Conservation (phyloP, 2,888 invertebrate genomes). For the Antheraea assamensis region DNA sequence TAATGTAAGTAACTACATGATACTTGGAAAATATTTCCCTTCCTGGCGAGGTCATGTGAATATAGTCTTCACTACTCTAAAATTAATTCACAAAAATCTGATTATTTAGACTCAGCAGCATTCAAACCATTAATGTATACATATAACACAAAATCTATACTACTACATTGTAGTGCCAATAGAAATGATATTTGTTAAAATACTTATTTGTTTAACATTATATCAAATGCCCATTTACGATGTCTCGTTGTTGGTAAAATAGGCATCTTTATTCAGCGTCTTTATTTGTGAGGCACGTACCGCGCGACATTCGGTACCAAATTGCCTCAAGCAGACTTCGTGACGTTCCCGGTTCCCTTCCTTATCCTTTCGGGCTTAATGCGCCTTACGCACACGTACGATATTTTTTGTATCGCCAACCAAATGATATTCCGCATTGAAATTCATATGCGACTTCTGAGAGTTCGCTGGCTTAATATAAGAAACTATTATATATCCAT, state of each 20-base stretch:
- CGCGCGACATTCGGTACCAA: slow-evolving; percentile 79
- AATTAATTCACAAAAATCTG: background rate
- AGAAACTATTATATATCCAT: slow-evolving; percentile 11
- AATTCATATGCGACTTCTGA: slow-evolving; percentile 53
- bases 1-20: no score
- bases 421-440: slow-evolving; percentile 54
- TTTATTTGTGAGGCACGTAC: slow-evolving; percentile 79
- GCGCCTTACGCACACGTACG: slow-evolving; percentile 69
- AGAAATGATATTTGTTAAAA: slow-evolving; percentile 2
- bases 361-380: slow-evolving; percentile 68
- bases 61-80: background rate
- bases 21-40: no score
- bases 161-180: background rate
- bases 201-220: slow-evolving; percentile 24
- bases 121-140: background rate
- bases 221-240: slow-evolving; percentile 54
- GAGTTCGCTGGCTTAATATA: slow-evolving; percentile 33
- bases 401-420: slow-evolving; percentile 58
- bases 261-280: slow-evolving; percentile 68
- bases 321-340: slow-evolving; percentile 78
- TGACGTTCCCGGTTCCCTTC: slow-evolving; percentile 62
- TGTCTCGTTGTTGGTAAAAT: slow-evolving; percentile 52
- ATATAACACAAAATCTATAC: background rate
- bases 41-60: background rate
- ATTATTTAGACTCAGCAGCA: background rate